Percentiles rank a stretch among this genome's conserved stretches.
Conservation (phyloP, 1,140 invertebrate species). For the Drosophila kohkoa region DNA sequence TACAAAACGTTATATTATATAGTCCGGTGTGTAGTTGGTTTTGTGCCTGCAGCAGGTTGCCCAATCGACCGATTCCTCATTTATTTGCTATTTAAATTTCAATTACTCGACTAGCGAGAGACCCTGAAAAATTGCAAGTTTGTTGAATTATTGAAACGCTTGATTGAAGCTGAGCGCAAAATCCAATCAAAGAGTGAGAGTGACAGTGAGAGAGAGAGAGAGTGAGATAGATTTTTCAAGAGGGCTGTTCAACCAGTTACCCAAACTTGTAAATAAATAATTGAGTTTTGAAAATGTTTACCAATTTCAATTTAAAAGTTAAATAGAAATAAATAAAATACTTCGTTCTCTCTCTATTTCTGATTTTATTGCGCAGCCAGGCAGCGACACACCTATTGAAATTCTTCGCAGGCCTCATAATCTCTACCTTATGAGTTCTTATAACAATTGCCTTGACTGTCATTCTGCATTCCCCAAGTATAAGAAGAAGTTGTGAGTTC, state of each 20-base stretch:
- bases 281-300: background rate
- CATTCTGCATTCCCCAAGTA: background rate
- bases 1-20: background rate
- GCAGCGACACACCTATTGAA: background rate
- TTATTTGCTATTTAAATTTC: slow-evolving; percentile 79
- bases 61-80: slow-evolving; percentile 32
- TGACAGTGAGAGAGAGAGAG: background rate
- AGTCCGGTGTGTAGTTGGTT: no score
- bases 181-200: slow-evolving; percentile 60
- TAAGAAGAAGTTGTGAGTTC: slow-evolving; percentile 11
- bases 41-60: background rate
- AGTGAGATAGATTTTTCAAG: slow-evolving; percentile 42
- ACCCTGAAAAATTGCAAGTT: slow-evolving; percentile 33
- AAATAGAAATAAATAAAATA: background rate
- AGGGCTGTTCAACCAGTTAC: slow-evolving; percentile 10
- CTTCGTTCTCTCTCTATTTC: background rate
- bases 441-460: slow-evolving; percentile 6
- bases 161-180: slow-evolving; percentile 69
- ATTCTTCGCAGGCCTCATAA: slow-evolving; percentile 1
- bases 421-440: background rate
- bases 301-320: slow-evolving; percentile 14
- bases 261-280: background rate
- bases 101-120: slow-evolving; percentile 51
- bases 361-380: background rate
- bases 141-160: slow-evolving; percentile 73